phyloP scores from a whole-genome alignment of 2,888 invertebrate species.

The Ichneumoninae sp. region DNA sequence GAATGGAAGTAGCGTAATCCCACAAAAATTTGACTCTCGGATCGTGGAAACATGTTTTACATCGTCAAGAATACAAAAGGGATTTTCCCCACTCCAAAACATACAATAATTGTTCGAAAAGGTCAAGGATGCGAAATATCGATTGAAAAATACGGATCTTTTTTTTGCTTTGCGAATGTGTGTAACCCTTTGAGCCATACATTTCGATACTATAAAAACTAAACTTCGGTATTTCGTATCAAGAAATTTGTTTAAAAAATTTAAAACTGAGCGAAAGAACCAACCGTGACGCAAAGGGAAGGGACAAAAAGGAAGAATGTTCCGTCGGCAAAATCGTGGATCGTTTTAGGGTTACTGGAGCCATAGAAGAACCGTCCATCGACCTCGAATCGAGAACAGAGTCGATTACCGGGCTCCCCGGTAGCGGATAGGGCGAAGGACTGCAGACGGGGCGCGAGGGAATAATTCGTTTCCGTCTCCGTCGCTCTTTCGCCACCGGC shows the following conservation, averaged over 20 bases:
- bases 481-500: slow-evolving; percentile 14
- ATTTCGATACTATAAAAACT: too few relatives aligned
- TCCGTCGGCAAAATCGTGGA: too few relatives aligned
- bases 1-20: not conserved
- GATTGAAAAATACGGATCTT: not conserved
- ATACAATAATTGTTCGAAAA: too few relatives aligned
- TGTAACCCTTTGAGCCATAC: too few relatives aligned
- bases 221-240: too few relatives aligned
- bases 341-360: not conserved
- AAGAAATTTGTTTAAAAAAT: too few relatives aligned
- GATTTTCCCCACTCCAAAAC: not conserved
- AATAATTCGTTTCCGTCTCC: slow-evolving; percentile 11
- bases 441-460: not conserved
- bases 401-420: not conserved
- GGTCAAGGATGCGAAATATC: not conserved
- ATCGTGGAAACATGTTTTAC: not conserved
- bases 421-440: not conserved
- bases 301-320: not conserved
- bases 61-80: not conserved
- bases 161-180: not conserved
- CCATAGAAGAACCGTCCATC: not conserved
- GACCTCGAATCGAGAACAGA: slow-evolving; percentile 14
- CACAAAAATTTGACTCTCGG: not conserved
- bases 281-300: not conserved
- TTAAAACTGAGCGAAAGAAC: too few relatives aligned